Evolutionary conservation across 2,113 vertebrate species (phyloP), one percentile per base, ranked within the genome.

Genomic region (Marmota monax): DNA sequence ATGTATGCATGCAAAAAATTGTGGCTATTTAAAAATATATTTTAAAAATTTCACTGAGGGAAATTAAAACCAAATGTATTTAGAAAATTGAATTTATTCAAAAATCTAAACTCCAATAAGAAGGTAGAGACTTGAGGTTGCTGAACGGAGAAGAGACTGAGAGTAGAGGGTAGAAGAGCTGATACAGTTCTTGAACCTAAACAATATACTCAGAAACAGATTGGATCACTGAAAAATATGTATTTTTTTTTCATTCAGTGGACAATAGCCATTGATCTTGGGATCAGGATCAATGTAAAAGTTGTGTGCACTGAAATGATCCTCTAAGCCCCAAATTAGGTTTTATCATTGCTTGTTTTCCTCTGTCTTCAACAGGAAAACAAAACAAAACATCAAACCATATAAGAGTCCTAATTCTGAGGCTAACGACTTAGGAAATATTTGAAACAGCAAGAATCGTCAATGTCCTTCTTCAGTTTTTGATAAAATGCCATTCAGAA

Each of bases 401-500:
- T 78, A 37, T 8, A 63, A 69, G 17, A 85, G 13, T 77, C 23
- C 12, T 3, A 76, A 42, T 79, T 70, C 69, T 79, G 34, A 84
- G 13, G 22, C 58, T 37, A 45, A 53, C 87, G 74, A 70, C 20
- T 84, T 45, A 74, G 65, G 42, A 91, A 93, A 92, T 74, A 74
- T 73, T 79, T 93, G 86, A 61, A 95, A 70, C 1, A 84, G 63
- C 27, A 92, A 93, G 51, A 27, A 4, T 87, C 90, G 96, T 95
- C 18, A 58, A 61, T 93, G 22, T 84, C 48, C 39, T 76, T 77
- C 78, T 84, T 51, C 84, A 80, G 74, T 87, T 92, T 97, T 97
- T 63, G 51, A 94, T 48, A 89, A 91, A 96, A 88, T 94, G 48
- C 56, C 22, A 72, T 72, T 95, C 76, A 88, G 96, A 42, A 76